Base-by-base conservation (phyloP, 2,797 vertebrate genomes). In the Tamandua tetradactyla region DNA sequence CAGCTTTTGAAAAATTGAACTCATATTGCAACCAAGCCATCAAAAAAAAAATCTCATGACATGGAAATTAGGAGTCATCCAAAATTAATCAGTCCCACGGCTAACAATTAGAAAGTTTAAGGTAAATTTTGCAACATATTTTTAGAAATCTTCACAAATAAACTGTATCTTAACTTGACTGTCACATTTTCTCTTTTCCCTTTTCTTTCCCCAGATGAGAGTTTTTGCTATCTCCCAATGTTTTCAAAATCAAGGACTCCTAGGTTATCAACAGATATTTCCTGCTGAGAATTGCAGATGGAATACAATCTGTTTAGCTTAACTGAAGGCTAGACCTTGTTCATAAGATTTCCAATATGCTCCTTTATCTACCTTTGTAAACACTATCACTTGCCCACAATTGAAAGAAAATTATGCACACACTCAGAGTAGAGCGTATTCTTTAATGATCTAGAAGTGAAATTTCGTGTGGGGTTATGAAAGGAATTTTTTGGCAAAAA, bases 211-310 rank as follows among this genome's bases (percentile, higher is more conserved):
- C 83, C 66, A 82, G 49, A 61, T 71, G 64, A 93, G 52, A 61
- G 80, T 87, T 94, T 87, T 94, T 96, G 94, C 80, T 87, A 27
- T 57, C 49, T 94, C 89, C 20, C n/a, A 84, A 92, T 95, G 64
- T 95, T 95, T 97, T 95, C 84, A 82, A 94, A 96, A 87, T 90
- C 95, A 95, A 95, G 76, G 85, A 87, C 81, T 78, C 82, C 91
- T 90, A 75, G 72, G 76, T 79, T 37, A 1, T 89, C 74, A 94
- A 87, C 59, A 94, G 75, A 95, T 87, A 94, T 12, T 78, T 30
- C 87, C 92, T 84, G 49, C 85, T 82, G 94, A 93, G 90, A 83
- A 64, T 0, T 32, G 12, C 95, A 95, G 94, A 93, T 93, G 95
- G 82, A 93, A 76, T 40, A 88, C 84, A 95, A 88, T 95, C 96